phyloP scores from a whole-genome alignment of 2,888 invertebrate species.

The Aricia artaxerxes region DNA sequence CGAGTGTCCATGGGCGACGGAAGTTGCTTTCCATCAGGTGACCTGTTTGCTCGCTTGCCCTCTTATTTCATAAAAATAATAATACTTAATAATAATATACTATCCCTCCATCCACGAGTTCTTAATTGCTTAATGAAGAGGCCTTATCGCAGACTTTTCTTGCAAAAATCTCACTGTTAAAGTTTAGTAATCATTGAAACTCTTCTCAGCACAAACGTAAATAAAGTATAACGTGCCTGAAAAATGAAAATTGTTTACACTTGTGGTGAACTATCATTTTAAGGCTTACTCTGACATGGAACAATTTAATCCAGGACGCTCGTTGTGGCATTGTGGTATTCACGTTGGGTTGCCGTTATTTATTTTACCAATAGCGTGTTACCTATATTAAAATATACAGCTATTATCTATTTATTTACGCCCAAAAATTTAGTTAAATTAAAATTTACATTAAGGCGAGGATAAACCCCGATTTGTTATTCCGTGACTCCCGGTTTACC shows the following conservation, averaged over 20 bases:
- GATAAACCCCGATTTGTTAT: no score
- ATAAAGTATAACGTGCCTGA: background rate
- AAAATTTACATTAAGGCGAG: no score
- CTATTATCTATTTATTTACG: background rate
- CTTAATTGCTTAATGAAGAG: no score
- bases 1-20: no score
- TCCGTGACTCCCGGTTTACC: no score
- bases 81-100: no score
- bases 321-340: background rate
- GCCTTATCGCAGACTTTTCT: no score
- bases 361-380: background rate
- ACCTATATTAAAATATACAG: background rate
- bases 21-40: no score
- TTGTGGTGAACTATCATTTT: conserved; percentile 1
- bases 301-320: background rate
- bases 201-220: background rate
- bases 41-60: no score
- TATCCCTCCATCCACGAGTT: no score
- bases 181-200: background rate
- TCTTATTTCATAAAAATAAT: no score
- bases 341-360: background rate
- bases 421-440: background rate
- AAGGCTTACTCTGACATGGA: conserved; percentile 3
- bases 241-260: background rate
- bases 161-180: no score